phyloP scores from a whole-genome alignment of 2,113 vertebrate genomes.

The Rhineura floridana region DNA sequence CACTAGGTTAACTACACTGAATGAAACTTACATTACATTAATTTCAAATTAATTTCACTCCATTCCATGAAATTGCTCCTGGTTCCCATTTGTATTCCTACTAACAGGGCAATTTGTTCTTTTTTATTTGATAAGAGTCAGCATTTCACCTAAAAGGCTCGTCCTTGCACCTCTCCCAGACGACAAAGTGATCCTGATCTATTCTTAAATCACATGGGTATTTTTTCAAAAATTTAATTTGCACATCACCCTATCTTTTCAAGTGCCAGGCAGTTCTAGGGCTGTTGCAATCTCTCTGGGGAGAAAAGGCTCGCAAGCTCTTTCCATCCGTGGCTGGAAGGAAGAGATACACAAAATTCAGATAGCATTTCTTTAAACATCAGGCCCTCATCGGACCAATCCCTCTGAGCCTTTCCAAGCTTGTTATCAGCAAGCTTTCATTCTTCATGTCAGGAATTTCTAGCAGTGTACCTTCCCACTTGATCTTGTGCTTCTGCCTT shows the following conservation, averaged over 20 bases:
- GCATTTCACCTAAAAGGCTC: background rate
- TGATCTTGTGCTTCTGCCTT: background rate
- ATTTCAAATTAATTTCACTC: constrained; percentile 6
- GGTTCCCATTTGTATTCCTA: background rate
- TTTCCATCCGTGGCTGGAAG: background rate
- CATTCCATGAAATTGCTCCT: background rate
- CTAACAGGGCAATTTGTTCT: background rate
- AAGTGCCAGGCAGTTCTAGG: background rate
- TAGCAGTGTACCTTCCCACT: background rate
- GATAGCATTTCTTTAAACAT: background rate
- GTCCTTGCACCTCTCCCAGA: background rate
- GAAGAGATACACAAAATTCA: background rate
- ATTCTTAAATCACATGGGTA: background rate
- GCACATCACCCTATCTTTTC: constrained; percentile 2
- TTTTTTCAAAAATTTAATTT: constrained; percentile 1
- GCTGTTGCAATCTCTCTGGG: background rate
- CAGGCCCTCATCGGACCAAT: background rate
- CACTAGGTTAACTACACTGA: background rate
- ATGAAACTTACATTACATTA: background rate
- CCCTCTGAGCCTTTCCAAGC: background rate
- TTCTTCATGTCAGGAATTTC: background rate
- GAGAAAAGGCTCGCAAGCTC: background rate
- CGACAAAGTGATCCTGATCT: background rate
- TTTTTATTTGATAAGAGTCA: background rate
- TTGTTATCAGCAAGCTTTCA: background rate